Evolutionary conservation across 2,113 vertebrate species (phyloP).

Genomic region (Chitala chitala): DNA sequence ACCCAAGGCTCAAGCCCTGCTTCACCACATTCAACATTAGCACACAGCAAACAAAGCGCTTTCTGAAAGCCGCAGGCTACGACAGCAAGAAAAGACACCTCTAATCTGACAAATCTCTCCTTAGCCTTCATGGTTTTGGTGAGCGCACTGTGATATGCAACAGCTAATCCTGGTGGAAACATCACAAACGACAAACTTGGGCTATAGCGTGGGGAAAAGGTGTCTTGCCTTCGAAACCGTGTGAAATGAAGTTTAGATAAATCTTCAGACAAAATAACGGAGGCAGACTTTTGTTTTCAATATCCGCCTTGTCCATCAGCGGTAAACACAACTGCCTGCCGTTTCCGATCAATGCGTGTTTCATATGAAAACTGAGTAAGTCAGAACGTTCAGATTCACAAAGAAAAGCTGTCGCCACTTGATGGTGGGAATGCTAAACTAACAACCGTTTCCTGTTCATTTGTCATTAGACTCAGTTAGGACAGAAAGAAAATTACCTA

Average conservation of each 20-base stretch:
- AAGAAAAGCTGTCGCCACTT: background rate
- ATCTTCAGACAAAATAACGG: no score
- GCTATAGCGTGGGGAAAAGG: background rate
- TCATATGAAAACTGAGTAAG: background rate
- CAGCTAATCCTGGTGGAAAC: background rate
- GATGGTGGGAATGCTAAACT: slow-evolving; percentile 9
- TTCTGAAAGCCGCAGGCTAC: background rate
- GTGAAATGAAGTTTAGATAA: background rate
- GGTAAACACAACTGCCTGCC: background rate
- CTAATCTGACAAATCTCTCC: background rate
- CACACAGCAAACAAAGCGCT: background rate
- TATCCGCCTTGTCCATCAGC: background rate
- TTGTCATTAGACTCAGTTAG: background rate
- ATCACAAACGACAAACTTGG: background rate
- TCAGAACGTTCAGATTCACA: background rate
- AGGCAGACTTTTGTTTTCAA: no score
- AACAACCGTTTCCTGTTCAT: background rate
- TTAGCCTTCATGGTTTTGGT: background rate
- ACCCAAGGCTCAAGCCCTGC: background rate
- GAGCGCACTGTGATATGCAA: background rate
- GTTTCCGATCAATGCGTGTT: background rate
- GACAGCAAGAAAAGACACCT: no score
- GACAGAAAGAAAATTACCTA: background rate
- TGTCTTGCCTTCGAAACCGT: background rate
- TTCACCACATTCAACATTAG: background rate